Conservation (phyloP, 2,888 invertebrate genomes). For the Muschampia plurimacula region DNA sequence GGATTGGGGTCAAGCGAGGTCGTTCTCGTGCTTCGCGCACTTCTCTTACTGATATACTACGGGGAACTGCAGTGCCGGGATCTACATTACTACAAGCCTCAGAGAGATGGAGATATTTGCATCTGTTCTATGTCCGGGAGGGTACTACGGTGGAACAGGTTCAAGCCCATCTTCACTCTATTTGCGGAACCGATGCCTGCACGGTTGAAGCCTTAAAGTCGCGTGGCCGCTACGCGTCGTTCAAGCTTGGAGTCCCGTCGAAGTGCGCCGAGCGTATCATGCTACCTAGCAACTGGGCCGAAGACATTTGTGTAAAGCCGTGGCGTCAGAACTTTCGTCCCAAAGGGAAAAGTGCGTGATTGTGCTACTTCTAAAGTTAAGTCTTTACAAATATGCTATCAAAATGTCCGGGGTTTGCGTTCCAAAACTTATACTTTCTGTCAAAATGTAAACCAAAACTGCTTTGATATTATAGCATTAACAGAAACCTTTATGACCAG, state of each 20-base stretch:
- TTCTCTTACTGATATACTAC: neutral
- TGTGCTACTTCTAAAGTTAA: too few relatives aligned
- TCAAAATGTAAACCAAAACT: neutral
- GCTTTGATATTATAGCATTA: neutral
- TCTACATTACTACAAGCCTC: neutral
- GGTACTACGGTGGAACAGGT: neutral
- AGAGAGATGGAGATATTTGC: neutral
- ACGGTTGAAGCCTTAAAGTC: neutral
- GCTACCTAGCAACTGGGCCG: neutral
- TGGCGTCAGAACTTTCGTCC: neutral
- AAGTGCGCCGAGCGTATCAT: neutral
- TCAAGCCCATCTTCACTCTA: neutral
- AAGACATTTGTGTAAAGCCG: neutral
- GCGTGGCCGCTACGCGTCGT: neutral
- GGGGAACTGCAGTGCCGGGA: neutral
- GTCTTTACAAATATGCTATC: neutral
- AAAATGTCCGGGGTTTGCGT: neutral
- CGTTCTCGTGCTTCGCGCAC: neutral
- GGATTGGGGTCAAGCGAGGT: too few relatives aligned
- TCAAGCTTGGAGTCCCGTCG: conserved; percentile 3
- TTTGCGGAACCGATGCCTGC: neutral
- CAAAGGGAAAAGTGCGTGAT: neutral
- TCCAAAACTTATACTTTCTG: neutral
- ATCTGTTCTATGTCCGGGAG: neutral
- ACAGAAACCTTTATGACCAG: conserved; percentile 3